A percentile compares a stretch with the other conserved stretches of the same genome.
Evolutionary conservation across 2,797 vertebrate species (phyloP).

Genomic region (Sebastolobus altivelis): DNA sequence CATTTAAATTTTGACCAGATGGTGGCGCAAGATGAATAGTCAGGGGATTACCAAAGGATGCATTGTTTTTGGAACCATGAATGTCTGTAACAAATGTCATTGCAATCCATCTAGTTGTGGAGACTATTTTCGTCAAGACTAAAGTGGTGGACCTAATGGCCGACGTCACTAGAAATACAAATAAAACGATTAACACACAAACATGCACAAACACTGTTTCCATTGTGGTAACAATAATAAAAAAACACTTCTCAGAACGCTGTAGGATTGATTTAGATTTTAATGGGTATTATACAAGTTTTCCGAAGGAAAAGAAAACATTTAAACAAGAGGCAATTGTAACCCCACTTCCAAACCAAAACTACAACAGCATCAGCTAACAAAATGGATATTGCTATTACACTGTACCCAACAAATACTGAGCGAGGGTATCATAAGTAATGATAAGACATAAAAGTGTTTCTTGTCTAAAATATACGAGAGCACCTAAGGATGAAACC

Average conservation of each 20-base stretch:
- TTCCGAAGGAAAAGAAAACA: slow-evolving; percentile 81
- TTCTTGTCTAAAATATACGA: slow-evolving; percentile 76
- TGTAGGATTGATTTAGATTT: slow-evolving; percentile 80
- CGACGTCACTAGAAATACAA: background rate
- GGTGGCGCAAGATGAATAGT: background rate
- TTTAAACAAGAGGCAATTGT: slow-evolving; percentile 82
- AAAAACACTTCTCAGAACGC: slow-evolving; percentile 19
- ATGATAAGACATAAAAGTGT: slow-evolving; percentile 84
- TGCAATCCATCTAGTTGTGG: background rate
- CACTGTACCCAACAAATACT: slow-evolving; percentile 84
- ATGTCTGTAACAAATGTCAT: background rate
- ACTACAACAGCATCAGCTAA: slow-evolving; percentile 83
- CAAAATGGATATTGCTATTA: slow-evolving; percentile 83
- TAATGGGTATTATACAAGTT: slow-evolving; percentile 86
- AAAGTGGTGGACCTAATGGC: background rate
- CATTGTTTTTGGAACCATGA: background rate
- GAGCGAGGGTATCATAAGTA: slow-evolving; percentile 77
- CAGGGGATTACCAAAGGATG: background rate
- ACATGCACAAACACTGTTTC: slow-evolving; percentile 10
- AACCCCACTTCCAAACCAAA: slow-evolving; percentile 84
- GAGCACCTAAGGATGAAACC: slow-evolving; percentile 77
- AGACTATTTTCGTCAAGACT: background rate
- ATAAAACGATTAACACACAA: background rate
- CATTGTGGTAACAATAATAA: background rate
- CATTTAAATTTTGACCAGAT: background rate